phyloP scores from a whole-genome alignment of 2,797 vertebrate genomes.

The Lithobates sylvaticus region DNA sequence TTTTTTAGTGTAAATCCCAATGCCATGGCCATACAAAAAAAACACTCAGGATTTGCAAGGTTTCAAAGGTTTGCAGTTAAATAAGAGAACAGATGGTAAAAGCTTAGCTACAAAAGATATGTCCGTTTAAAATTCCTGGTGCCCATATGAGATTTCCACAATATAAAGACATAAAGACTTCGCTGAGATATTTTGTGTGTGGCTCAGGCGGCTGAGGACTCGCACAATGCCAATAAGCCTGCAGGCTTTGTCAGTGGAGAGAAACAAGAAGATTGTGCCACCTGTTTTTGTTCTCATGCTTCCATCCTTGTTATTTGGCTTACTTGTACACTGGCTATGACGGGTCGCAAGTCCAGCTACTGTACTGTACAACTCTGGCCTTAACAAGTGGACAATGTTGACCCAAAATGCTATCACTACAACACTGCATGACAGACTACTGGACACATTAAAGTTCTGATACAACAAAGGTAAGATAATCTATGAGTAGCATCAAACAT shows the following conservation, averaged over 20 bases:
- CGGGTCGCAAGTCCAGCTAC: neutral
- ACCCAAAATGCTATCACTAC: neutral
- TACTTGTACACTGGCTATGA: neutral
- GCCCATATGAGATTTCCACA: conserved; percentile 46
- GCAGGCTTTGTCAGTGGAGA: conserved; percentile 6
- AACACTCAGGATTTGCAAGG: conserved; percentile 52
- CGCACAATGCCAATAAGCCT: conserved; percentile 47
- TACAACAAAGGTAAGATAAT: conserved; percentile 23
- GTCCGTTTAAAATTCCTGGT: conserved; percentile 54
- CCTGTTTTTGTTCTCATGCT: conserved; percentile 57
- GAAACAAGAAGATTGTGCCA: conserved; percentile 40
- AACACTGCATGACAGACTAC: neutral
- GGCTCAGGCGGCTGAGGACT: conserved; percentile 27
- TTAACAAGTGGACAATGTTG: neutral
- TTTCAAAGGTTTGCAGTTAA: conserved; percentile 49
- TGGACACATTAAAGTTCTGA: neutral
- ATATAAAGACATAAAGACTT: conserved; percentile 30
- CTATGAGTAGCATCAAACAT: neutral
- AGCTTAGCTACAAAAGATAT: conserved; percentile 60
- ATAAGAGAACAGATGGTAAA: conserved; percentile 60
- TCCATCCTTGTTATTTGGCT: conserved; percentile 15
- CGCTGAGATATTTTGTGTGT: conserved; percentile 36
- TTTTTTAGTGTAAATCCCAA: conserved; percentile 27
- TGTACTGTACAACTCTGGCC: neutral
- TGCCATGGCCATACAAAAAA: conserved; percentile 2